Percentiles rank a stretch among this genome's conserved stretches.
These are phyloP conservation scores for Hyles lineata DNA, from an alignment of 2,888 invertebrate species.

Conservation along the genomic window DNA sequence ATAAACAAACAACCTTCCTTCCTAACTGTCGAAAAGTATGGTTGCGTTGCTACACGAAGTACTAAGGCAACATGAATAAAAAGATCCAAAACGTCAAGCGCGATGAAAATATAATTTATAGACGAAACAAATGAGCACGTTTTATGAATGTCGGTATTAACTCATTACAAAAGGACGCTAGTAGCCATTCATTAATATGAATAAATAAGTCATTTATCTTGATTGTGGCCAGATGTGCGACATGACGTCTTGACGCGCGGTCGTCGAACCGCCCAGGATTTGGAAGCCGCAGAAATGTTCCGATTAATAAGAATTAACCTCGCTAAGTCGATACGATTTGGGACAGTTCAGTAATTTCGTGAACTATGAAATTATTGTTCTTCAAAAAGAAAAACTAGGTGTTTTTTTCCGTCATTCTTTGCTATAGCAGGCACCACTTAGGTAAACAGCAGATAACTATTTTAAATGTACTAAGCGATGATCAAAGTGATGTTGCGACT, in stretches of 20 bases:
- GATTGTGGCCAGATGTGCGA: constrained; percentile 32
- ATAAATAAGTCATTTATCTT: constrained; percentile 31
- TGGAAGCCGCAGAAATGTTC: constrained; percentile 49
- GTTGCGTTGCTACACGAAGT: background rate
- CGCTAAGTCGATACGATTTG: constrained; percentile 12
- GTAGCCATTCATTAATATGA: constrained; percentile 20
- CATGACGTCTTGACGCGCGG: constrained; percentile 31
- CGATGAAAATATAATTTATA: constrained; percentile 6
- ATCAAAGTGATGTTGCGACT: too few species aligned
- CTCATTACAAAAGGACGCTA: constrained; percentile 21
- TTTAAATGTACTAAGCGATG: too few species aligned
- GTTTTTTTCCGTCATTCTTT: too few species aligned
- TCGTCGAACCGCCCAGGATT: constrained; percentile 42
- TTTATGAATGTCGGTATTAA: constrained; percentile 1
- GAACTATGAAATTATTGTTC: too few species aligned
- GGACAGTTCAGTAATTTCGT: constrained; percentile 15
- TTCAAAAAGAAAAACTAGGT: too few species aligned
- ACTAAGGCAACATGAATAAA: constrained; percentile 2
- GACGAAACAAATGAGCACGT: background rate
- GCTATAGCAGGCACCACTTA: too few species aligned
- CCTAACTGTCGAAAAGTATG: background rate
- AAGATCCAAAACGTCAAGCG: background rate
- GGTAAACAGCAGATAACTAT: too few species aligned
- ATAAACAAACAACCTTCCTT: too few species aligned
- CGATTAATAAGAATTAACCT: constrained; percentile 28